A percentile compares a stretch with the other conserved stretches of the same genome.
These are phyloP conservation scores for Taeniopygia guttata DNA, from an alignment of 2,797 vertebrate species.

Conservation along the genomic window DNA sequence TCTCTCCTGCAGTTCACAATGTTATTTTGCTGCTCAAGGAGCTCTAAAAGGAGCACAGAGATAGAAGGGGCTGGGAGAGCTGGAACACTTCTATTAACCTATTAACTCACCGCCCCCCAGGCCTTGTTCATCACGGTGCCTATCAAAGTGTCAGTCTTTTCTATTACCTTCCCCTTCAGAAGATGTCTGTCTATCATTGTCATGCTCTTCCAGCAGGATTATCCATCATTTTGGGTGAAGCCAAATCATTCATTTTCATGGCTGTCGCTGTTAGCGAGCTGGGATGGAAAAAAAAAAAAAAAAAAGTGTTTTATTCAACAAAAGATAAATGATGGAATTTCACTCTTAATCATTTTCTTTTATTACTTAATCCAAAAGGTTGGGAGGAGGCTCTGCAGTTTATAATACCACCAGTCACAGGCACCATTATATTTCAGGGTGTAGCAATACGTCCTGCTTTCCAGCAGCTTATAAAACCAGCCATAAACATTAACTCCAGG, in stretches of 20 bases:
- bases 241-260: constrained; percentile 55
- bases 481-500: constrained; percentile 47
- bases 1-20: background rate
- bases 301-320: background rate
- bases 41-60: background rate
- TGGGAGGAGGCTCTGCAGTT: constrained; percentile 31
- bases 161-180: constrained; percentile 49
- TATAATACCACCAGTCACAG: background rate
- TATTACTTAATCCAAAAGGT: constrained; percentile 59
- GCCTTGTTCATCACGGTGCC: constrained; percentile 53
- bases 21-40: background rate
- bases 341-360: constrained; percentile 60
- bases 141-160: constrained; percentile 58
- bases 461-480: constrained; percentile 52
- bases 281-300: background rate
- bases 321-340: constrained; percentile 47
- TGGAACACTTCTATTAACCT: constrained; percentile 25
- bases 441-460: constrained; percentile 30
- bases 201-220: constrained; percentile 39
- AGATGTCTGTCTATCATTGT: constrained; percentile 57
- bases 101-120: background rate
- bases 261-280: background rate
- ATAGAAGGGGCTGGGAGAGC: background rate
- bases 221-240: constrained; percentile 58
- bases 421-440: constrained; percentile 22